phyloP scores from a whole-genome alignment of 2,113 vertebrate genomes.

The Bos indicus region DNA sequence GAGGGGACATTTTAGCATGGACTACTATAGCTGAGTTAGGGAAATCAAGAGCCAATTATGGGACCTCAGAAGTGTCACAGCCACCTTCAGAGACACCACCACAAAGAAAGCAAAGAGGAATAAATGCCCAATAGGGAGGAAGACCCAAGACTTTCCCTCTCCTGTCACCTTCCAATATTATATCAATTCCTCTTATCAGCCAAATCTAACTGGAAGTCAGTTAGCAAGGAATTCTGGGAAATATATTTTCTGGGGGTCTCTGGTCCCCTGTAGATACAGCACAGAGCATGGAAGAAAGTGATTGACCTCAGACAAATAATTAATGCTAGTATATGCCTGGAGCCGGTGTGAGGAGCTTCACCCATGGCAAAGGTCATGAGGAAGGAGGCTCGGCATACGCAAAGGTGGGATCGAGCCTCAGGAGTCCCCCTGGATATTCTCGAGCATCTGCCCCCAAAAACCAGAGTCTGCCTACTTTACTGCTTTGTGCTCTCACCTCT shows the following conservation, averaged over 20 bases:
- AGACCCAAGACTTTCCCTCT: not conserved
- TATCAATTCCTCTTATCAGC: not conserved
- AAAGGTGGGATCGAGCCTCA: too few relatives aligned
- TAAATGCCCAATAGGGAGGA: not conserved
- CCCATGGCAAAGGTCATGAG: too few relatives aligned
- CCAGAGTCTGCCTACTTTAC: too few relatives aligned
- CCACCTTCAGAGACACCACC: not conserved
- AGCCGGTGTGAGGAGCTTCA: too few relatives aligned
- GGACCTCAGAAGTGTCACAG: not conserved
- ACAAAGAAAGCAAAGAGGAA: not conserved
- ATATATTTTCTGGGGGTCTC: not conserved
- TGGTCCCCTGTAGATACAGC: not conserved
- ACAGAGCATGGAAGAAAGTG: not conserved
- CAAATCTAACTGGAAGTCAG: not conserved
- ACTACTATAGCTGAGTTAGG: not conserved
- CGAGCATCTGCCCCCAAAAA: too few relatives aligned
- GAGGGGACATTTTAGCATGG: not conserved
- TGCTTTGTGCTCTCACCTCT: too few relatives aligned
- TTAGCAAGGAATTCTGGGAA: slow-evolving; percentile 7
- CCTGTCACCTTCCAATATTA: not conserved
- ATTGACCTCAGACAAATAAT: not conserved
- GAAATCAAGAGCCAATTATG: not conserved
- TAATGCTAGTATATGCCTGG: not conserved
- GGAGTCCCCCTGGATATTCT: too few relatives aligned
- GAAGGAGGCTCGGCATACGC: too few relatives aligned